Evolutionary conservation across 2,113 vertebrate species (phyloP).

Genomic region (Tyrannus savana): DNA sequence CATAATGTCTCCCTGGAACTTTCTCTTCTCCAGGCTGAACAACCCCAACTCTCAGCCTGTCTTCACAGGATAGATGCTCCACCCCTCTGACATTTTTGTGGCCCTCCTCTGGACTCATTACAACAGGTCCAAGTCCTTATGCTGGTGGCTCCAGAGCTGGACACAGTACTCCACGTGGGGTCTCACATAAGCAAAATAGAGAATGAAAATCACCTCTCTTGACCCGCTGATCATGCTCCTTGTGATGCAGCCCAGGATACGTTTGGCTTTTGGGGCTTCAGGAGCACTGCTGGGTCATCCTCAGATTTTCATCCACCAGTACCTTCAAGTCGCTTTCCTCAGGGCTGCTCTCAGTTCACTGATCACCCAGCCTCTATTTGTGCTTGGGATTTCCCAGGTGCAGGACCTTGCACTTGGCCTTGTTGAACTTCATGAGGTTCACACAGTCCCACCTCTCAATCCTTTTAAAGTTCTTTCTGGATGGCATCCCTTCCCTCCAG

Average conservation of each 20-base stretch:
- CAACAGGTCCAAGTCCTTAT: background rate
- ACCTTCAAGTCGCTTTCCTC: background rate
- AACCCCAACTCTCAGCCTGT: background rate
- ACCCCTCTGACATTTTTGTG: background rate
- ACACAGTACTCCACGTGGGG: background rate
- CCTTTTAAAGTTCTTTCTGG: background rate
- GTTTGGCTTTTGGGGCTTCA: background rate
- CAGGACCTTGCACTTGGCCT: background rate
- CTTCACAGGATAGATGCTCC: background rate
- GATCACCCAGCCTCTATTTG: background rate
- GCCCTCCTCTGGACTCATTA: background rate
- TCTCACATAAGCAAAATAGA: background rate
- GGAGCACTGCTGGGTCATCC: background rate
- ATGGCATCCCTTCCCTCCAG: background rate
- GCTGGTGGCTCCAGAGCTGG: background rate
- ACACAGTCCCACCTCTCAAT: background rate
- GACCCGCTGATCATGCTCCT: background rate
- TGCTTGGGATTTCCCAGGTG: background rate
- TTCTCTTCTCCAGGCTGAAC: background rate
- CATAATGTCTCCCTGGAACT: background rate
- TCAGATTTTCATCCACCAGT: background rate
- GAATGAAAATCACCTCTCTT: background rate
- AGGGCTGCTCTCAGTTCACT: background rate
- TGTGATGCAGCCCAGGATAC: background rate
- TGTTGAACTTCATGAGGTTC: background rate